A percentile compares a stretch with the other conserved stretches of the same genome.
phyloP scores from a whole-genome alignment of 2,888 invertebrate genomes.

The Salticus scenicus region DNA sequence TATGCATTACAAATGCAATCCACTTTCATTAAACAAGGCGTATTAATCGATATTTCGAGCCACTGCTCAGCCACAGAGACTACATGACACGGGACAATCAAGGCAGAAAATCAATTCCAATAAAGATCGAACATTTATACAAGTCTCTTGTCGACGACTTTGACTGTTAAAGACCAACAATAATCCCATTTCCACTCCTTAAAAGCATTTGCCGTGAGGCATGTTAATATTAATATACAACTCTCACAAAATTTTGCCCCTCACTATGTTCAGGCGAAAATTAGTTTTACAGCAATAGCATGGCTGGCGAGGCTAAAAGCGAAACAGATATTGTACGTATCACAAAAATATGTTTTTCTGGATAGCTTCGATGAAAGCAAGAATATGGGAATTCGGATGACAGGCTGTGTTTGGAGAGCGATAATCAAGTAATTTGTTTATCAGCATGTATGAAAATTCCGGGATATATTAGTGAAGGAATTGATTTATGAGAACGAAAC shows the following conservation, averaged over 20 bases:
- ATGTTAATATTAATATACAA: constrained; percentile 4
- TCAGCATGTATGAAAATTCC: too few relatives aligned
- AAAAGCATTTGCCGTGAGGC: neutral
- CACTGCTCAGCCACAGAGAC: too few relatives aligned
- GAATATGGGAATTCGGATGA: neutral
- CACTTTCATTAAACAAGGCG: too few relatives aligned
- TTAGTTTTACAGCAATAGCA: constrained; percentile 4
- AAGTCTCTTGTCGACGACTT: neutral
- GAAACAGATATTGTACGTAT: neutral
- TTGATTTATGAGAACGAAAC: too few relatives aligned
- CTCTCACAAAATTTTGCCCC: neutral
- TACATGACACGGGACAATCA: too few relatives aligned
- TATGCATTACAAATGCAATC: too few relatives aligned
- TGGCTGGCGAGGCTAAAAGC: neutral
- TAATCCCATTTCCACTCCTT: neutral
- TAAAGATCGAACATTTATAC: neutral
- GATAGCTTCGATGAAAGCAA: neutral
- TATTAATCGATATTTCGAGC: too few relatives aligned
- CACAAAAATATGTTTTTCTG: neutral
- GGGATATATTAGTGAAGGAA: too few relatives aligned
- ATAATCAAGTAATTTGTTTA: too few relatives aligned
- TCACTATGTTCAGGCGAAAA: neutral
- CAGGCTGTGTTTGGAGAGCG: too few relatives aligned
- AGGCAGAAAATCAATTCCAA: neutral
- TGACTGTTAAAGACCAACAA: neutral